Evolutionary conservation across 2,113 vertebrate species (phyloP), one percentile per base, ranked within the genome.

Genomic region (Bungarus multicinctus): DNA sequence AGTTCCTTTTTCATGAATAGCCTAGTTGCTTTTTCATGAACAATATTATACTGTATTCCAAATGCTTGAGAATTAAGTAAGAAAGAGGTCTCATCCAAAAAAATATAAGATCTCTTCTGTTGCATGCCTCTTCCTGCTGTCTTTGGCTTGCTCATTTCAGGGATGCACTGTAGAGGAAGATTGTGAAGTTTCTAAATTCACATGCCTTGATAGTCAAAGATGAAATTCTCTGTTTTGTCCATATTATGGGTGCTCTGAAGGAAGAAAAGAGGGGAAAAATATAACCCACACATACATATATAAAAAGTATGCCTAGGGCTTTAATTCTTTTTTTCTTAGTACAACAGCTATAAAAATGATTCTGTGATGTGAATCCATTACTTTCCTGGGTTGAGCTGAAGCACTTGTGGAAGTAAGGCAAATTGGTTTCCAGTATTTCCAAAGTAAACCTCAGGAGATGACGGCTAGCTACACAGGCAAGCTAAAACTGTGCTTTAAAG

Each of bases 401-500:
- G 85, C 90, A 89, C 93, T 95, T 95, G 87, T 95, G 91, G 90
- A 95, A 95, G 54, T 94, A 96, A 97, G 94, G 95, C 91, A 97
- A 96, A 97, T 94, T 96, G 94, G 93, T 96, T 97, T 97, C 96
- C 95, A 97, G 95, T 95, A 93, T 94, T 93, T 96, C 93, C 25
- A 2, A 95, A 95, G 93, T 94, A 97, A 97, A 96, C 93, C 97
- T 96, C 96, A 89, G 93, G 96, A 96, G 95, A 97, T 85, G 4
- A 39, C 92, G 94, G 90, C 89, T 20, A 94, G 95, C 94, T 93
- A 95, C 90, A 94, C 94, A 95, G 91, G 96, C 93, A 95, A 94
- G 95, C 94, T 97, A 95, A 95, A 97, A 96, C 93, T 96, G 92
- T 92, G 96, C 96, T 97, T 96, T 96, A 94, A 94, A 95, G 94